Evolutionary conservation across 2,797 vertebrate genomes (phyloP).

Genomic region (Dallia pectoralis): DNA sequence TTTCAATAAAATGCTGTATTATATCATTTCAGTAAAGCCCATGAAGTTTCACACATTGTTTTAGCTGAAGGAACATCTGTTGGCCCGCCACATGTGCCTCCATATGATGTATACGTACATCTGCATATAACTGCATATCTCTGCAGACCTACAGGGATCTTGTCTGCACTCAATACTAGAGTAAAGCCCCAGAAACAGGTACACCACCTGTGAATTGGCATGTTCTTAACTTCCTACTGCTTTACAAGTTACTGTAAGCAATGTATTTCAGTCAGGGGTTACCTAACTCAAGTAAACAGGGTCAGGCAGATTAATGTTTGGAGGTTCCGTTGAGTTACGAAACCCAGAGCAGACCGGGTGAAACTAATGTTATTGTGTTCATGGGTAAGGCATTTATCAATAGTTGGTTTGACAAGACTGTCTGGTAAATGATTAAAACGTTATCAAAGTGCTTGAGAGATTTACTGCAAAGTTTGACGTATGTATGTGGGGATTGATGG

Average conservation of each 20-base stretch:
- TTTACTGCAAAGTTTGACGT: too few species aligned
- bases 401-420: too few species aligned
- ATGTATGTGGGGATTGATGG: too few species aligned
- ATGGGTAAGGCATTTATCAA: too few species aligned
- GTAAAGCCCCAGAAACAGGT: conserved; percentile 3
- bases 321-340: too few species aligned
- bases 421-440: too few species aligned
- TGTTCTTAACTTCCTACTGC: conserved; percentile 1
- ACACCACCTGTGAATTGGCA: conserved; percentile 32
- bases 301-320: too few species aligned
- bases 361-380: too few species aligned
- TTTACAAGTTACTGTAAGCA: background rate
- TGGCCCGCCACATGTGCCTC: conserved; percentile 32
- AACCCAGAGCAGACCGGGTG: too few species aligned
- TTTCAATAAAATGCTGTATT: background rate
- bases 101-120: background rate
- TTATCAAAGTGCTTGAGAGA: too few species aligned
- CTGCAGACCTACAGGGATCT: conserved; percentile 9
- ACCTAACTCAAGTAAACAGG: background rate
- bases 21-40: background rate
- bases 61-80: conserved; percentile 35
- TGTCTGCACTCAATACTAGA: conserved; percentile 24
- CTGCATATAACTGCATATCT: conserved; percentile 23
- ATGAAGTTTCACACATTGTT: background rate
- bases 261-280: background rate